Evolutionary conservation across 2,888 invertebrate genomes (phyloP), one percentile per base, ranked within the genome.

Genomic region (Eretmocerus hayati): DNA sequence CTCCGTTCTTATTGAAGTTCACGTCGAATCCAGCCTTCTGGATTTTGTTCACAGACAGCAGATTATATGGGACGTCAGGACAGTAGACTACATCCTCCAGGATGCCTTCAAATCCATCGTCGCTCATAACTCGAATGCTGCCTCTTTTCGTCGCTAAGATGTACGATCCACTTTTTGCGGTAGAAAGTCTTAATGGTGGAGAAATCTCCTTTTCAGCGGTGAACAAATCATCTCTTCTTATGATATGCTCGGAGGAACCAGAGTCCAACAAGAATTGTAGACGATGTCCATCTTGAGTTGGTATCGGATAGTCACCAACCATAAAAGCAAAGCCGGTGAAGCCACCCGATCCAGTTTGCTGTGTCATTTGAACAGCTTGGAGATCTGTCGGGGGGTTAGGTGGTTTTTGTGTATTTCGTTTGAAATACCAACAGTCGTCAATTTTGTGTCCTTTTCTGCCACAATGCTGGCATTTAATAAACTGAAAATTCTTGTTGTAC

Each of bases 71-170:
- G 5, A 59, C 56, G 15, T 66, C 63, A 21, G 57, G 42, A 42
- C 59, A 58, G 50, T 54, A 67, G 4, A 68, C 56, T 5, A 61
- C 59, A 42, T 59, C 37, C 40, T 57, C 46, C n/a, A 59, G 37
- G 11, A 31, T 38, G 36, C 52, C 57, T 40, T 43, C 15, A 3
- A 54, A 16, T 36, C 59, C 58, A 22, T 53, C 48, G 38, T 63
- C 57, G 42, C 54, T 62, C 8, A 47, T 53, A 5, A 65, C 57
- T 20, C 56, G 41, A 4, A 69, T 48, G 23, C 50, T 51, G 21
- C 62, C 62, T 33, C 49, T 58, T 50, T 62, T 61, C 1, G 59
- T 62, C 5, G 62, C 64, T 46, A 51, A 43, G 53, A 66, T 58
- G 56, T 51, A 61, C 41, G 48, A 38, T 40, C 56, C 58, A 19